Conservation (phyloP, 1,140 invertebrate genomes). For the Ostrea edulis region DNA sequence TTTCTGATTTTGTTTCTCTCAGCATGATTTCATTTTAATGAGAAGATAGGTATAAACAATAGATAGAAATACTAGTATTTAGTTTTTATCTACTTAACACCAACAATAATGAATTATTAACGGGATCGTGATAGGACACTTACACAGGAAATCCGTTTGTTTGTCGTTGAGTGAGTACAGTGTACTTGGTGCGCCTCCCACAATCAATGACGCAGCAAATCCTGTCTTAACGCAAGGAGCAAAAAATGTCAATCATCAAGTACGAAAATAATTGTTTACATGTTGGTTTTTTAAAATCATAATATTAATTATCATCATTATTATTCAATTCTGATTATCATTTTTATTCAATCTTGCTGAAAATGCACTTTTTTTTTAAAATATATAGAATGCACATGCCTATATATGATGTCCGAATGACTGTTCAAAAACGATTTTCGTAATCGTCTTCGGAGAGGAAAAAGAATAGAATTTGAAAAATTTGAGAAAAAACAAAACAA, state of each 20-base stretch:
- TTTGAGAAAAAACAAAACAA: no score
- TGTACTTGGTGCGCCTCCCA: background rate
- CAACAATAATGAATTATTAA: background rate
- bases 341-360: no score
- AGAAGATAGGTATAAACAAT: background rate
- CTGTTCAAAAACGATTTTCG: no score
- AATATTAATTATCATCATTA: no score
- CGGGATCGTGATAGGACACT: background rate
- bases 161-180: background rate
- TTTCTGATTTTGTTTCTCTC: conserved; percentile 3
- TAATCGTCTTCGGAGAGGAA: no score
- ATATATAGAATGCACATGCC: no score
- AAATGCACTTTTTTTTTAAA: no score
- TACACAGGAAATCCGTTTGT: background rate
- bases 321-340: no score
- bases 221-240: background rate
- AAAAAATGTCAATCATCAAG: background rate
- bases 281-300: background rate
- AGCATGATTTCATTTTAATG: background rate
- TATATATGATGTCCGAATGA: no score
- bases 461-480: no score
- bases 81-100: background rate
- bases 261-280: background rate
- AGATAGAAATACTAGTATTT: background rate
- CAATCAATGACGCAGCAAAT: background rate